phyloP scores from a whole-genome alignment of 2,888 invertebrate genomes.

The Acronicta leporina region DNA sequence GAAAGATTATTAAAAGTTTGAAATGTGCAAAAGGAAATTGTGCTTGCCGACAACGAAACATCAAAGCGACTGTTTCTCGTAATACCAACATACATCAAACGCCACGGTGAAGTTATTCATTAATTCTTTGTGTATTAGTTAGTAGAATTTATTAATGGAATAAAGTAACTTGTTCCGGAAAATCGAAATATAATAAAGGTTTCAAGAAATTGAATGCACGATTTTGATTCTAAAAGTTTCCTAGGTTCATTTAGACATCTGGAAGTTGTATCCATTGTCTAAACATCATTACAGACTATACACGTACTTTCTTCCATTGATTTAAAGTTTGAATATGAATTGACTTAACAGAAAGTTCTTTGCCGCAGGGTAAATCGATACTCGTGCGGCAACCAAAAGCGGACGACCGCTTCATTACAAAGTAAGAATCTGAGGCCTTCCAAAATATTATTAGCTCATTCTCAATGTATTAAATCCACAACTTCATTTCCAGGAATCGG shows the following conservation, averaged over 20 bases:
- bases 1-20: conserved; percentile 32
- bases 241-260: conserved; percentile 54
- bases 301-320: conserved; percentile 28
- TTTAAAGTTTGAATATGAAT: conserved; percentile 53
- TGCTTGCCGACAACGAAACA: conserved; percentile 51
- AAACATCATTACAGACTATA: conserved; percentile 24
- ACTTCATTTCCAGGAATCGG: conserved; percentile 49
- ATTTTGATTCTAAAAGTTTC: conserved; percentile 51
- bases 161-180: not conserved
- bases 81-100: conserved; percentile 14
- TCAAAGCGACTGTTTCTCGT: conserved; percentile 52
- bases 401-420: conserved; percentile 66
- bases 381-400: conserved; percentile 69
- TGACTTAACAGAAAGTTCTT: conserved; percentile 70
- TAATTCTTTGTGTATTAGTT: conserved; percentile 22
- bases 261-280: conserved; percentile 37
- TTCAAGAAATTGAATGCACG: conserved; percentile 1
- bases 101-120: conserved; percentile 8
- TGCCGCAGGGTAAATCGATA: conserved; percentile 78
- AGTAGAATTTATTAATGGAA: conserved; percentile 14
- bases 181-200: too few species aligned
- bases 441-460: conserved; percentile 64
- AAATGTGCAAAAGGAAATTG: conserved; percentile 46
- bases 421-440: conserved; percentile 67
- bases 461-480: conserved; percentile 55